phyloP scores from a whole-genome alignment of 2,797 vertebrate genomes.

The Danio jaintianensis region DNA sequence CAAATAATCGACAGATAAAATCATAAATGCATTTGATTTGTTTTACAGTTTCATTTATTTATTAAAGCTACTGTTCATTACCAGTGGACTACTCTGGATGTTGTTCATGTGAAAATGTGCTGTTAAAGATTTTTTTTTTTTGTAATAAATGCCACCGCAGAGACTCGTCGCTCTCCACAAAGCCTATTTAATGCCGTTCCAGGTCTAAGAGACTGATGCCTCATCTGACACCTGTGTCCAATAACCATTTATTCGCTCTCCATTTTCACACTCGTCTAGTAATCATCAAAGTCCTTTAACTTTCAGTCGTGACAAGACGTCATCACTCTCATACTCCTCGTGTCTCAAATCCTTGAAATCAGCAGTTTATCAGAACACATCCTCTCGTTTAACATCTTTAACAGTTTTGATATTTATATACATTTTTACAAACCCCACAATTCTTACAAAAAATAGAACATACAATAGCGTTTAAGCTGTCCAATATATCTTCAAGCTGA shows the following conservation, averaged over 20 bases:
- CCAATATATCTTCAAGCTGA: no score
- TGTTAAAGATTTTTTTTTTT: background rate
- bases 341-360: constrained; percentile 27
- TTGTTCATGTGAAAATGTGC: background rate
- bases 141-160: background rate
- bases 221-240: constrained; percentile 2
- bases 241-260: constrained; percentile 1
- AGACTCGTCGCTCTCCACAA: background rate
- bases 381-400: background rate
- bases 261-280: constrained; percentile 2
- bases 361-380: background rate
- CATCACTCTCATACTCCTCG: constrained; percentile 1
- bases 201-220: background rate
- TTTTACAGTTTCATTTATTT: no score
- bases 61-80: no score
- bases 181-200: background rate
- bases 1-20: no score
- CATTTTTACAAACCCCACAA: no score
- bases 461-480: no score
- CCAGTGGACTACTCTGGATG: no score
- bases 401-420: no score
- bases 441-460: no score
- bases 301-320: constrained; percentile 32
- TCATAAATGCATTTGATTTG: no score
- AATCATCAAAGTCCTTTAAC: constrained; percentile 8